Evolutionary conservation across 1,140 invertebrate genomes (phyloP).

Genomic region (Teleogryllus occipitalis): DNA sequence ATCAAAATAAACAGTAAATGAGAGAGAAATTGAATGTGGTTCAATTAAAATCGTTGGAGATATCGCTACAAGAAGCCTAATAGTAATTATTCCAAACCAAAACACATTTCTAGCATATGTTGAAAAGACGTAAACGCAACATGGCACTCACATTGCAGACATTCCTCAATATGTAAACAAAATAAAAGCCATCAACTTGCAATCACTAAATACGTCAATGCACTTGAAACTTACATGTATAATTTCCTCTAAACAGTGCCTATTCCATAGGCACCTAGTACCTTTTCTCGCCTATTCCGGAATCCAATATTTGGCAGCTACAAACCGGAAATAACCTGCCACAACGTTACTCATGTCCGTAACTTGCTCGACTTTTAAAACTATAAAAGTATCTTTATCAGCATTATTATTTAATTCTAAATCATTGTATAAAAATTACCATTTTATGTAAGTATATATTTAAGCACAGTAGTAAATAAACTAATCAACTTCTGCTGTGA

Average conservation of each 20-base stretch:
- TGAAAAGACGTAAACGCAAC: not conserved
- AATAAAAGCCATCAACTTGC: not conserved
- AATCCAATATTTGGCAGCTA: not conserved
- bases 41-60: too few relatives aligned
- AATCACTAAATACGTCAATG: not conserved
- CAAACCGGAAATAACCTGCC: not conserved
- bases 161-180: not conserved
- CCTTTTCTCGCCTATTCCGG: conserved; percentile 3
- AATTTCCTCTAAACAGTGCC: not conserved
- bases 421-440: too few relatives aligned
- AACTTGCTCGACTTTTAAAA: too few relatives aligned
- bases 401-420: too few relatives aligned
- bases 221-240: not conserved
- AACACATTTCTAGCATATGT: not conserved
- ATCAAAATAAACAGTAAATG: too few relatives aligned
- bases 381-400: too few relatives aligned
- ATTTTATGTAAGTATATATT: too few relatives aligned
- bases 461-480: too few relatives aligned
- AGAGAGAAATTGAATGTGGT: too few relatives aligned
- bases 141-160: not conserved
- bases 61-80: too few relatives aligned
- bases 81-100: not conserved
- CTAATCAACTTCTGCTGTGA: too few relatives aligned
- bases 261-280: not conserved
- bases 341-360: not conserved